Conservation (phyloP, 2,888 invertebrate genomes). For the Diabrotica balteata region DNA sequence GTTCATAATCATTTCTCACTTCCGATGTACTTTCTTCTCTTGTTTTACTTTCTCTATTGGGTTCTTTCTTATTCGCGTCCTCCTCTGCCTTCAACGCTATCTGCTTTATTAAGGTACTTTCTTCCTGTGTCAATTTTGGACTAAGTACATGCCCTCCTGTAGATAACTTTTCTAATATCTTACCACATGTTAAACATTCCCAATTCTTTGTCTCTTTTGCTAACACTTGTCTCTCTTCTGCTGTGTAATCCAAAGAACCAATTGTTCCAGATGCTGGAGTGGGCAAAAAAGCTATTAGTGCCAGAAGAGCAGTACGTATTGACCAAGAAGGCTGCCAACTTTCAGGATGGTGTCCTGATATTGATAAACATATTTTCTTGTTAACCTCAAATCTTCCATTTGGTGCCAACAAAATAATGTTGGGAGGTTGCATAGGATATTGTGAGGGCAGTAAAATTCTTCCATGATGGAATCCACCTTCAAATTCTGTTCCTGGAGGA, state of each 20-base stretch:
- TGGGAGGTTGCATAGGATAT: slow-evolving; percentile 97
- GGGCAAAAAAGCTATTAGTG: slow-evolving; percentile 94
- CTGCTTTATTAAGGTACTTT: slow-evolving; percentile 63
- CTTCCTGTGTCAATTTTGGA: slow-evolving; percentile 61
- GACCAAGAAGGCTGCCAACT: slow-evolving; percentile 99
- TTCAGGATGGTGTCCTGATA: slow-evolving; percentile 96
- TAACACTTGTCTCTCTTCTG: slow-evolving; percentile 81
- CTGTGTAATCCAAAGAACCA: slow-evolving; percentile 86
- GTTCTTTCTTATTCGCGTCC: slow-evolving; percentile 50
- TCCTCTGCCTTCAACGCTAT: slow-evolving; percentile 64
- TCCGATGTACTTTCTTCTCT: slow-evolving; percentile 51
- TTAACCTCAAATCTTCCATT: slow-evolving; percentile 93
- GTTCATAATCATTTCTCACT: slow-evolving; percentile 36
- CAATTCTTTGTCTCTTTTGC: slow-evolving; percentile 76
- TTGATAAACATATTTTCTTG: slow-evolving; percentile 94
- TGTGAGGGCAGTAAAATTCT: slow-evolving; percentile 90
- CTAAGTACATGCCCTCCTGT: slow-evolving; percentile 53
- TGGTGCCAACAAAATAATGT: slow-evolving; percentile 90
- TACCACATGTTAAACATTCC: slow-evolving; percentile 71
- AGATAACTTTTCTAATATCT: slow-evolving; percentile 63
- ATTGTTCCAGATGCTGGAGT: slow-evolving; percentile 89
- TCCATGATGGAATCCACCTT: slow-evolving; percentile 91
- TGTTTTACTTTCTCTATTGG: slow-evolving; percentile 7
- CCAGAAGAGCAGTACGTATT: slow-evolving; percentile 89
- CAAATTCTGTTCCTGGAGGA: slow-evolving; percentile 87